A percentile compares a stretch with the other conserved stretches of the same genome.
phyloP scores from a whole-genome alignment of 2,888 invertebrate genomes.

The Pterobdella sp. region DNA sequence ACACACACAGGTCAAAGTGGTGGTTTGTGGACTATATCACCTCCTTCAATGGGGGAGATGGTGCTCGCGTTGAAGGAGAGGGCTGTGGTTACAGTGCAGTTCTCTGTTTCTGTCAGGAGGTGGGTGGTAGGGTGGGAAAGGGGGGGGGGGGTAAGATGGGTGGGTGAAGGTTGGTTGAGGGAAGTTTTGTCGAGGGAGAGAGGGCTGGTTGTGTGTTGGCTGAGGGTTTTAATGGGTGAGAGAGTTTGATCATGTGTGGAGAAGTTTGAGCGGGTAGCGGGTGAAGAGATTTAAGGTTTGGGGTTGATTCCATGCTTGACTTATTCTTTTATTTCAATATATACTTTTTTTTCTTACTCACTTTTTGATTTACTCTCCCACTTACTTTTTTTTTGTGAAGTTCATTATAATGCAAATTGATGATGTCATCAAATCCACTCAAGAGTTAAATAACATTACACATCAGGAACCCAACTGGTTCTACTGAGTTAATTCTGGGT shows the following conservation, averaged over 20 bases:
- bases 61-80: conserved; percentile 42
- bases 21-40: conserved; percentile 85
- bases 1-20: conserved; percentile 82
- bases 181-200: not conserved
- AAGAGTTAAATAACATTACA: too few relatives aligned
- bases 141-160: not conserved
- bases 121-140: conserved; percentile 2
- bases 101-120: conserved; percentile 41
- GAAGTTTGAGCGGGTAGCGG: not conserved
- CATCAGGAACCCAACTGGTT: conserved; percentile 6
- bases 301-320: not conserved
- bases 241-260: not conserved
- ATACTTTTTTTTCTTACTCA: too few relatives aligned
- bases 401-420: too few relatives aligned
- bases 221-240: not conserved
- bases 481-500: not conserved
- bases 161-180: not conserved
- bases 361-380: too few relatives aligned
- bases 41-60: conserved; percentile 67
- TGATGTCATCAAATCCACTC: too few relatives aligned
- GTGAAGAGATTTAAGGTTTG: not conserved
- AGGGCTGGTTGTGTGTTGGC: not conserved
- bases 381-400: too few relatives aligned
- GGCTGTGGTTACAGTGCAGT: conserved; percentile 33
- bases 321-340: not conserved